Evolutionary conservation across 2,888 invertebrate species (phyloP), one percentile per base, ranked within the genome.

Genomic region (Synergus umbraculus): DNA sequence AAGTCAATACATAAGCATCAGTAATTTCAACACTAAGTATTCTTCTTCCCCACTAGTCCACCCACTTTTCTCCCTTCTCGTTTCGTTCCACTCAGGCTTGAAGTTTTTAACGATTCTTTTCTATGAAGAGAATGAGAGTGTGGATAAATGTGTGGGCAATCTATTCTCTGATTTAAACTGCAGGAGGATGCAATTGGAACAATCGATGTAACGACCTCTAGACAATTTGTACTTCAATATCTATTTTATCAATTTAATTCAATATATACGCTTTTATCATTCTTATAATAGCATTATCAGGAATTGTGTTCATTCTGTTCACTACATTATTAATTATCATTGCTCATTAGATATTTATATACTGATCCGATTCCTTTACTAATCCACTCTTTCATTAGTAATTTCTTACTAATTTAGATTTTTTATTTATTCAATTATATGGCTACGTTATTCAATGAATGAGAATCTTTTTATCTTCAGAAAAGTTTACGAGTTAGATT

Each of bases 1-100:
- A 83, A 83, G 82, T 81, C 82, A 84, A 84, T 84, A 80, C 76
- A 80, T 78, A 69, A 15, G 69, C 49, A 69, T 49, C 15, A 49
- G 49, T 46, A 49, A 69, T 69, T 69, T 69, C 22, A n/a, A 29
- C 15, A 49, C 10, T 29, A 49, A 29, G 49, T 29, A 69, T 69
- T 69, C 69, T 69, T 69, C 29, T 49, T 49, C 49, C 10, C 7
- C 29, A 76, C 49, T n/a, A n/a, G 65, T 22, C 73, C 49, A 10
- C 64, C 64, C 22, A 43, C n/a, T 73, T 37, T 73, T n/a, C n/a
- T 46, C 22, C 63, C 18, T 37, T 69, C 41, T 78, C 13, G 22
- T 66, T 58, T 78, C 37, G 10, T 58, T 65, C 69, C 46, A 69
- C 29, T 49, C 46, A 69, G 44, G 46, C 49, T 46, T 49, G 1